phyloP scores from a whole-genome alignment of 1,140 invertebrate genomes.

The Drosophila willistoni region DNA sequence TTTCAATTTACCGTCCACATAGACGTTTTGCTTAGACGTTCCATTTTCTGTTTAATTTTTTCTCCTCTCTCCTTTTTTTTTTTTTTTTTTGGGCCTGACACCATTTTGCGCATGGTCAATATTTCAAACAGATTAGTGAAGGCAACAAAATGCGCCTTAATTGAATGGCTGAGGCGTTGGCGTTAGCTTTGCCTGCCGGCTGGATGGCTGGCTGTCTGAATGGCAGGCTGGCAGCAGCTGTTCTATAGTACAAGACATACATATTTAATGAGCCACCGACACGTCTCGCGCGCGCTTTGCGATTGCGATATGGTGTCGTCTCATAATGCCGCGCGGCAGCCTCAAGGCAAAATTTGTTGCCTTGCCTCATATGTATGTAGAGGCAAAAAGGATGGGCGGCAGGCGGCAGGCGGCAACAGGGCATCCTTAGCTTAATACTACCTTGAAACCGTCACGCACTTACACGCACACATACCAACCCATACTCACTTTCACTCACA shows the following conservation, averaged over 20 bases:
- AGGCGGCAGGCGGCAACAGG: constrained; percentile 8
- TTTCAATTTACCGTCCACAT: not conserved
- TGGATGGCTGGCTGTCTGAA: not conserved
- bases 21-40: constrained; percentile 8
- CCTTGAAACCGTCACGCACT: constrained; percentile 72
- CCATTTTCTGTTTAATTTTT: constrained; percentile 34
- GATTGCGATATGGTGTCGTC: constrained; percentile 34
- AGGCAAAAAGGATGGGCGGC: not conserved
- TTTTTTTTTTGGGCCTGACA: constrained; percentile 47
- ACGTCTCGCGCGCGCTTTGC: constrained; percentile 44
- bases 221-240: constrained; percentile 52
- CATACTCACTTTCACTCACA: constrained; percentile 50
- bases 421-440: constrained; percentile 58
- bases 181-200: not conserved
- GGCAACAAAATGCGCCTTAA: constrained; percentile 73
- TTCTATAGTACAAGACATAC: constrained; percentile 71
- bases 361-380: not conserved
- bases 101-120: constrained; percentile 78
- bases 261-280: constrained; percentile 76
- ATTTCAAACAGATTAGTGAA: constrained; percentile 77
- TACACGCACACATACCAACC: constrained; percentile 24
- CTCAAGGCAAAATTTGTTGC: constrained; percentile 17
- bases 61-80: not conserved
- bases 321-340: constrained; percentile 14
- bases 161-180: constrained; percentile 64